phyloP scores from a whole-genome alignment of 2,113 vertebrate genomes.

The Caranx ignobilis region DNA sequence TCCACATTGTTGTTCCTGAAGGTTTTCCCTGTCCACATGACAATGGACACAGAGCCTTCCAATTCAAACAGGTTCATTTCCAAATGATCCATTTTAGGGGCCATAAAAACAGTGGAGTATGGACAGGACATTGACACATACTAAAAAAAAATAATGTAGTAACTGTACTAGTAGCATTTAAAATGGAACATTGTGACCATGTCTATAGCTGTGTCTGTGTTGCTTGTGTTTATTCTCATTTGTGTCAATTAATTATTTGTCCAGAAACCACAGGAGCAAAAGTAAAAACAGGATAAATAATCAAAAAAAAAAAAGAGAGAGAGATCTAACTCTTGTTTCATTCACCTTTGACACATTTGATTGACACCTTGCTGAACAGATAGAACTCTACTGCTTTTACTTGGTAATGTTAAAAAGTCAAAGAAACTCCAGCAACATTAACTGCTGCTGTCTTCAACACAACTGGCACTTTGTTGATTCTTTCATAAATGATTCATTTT shows the following conservation, averaged over 20 bases:
- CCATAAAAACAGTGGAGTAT: no score
- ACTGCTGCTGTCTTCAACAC: conserved; percentile 50
- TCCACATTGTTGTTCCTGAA: no score
- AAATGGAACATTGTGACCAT: background rate
- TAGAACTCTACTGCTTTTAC: background rate
- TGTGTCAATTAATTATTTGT: background rate
- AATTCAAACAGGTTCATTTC: no score
- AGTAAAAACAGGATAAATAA: background rate
- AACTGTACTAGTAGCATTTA: background rate
- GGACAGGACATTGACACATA: no score
- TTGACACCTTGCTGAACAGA: conserved; percentile 6
- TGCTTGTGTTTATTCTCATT: background rate
- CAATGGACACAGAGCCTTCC: no score
- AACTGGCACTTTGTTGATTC: conserved; percentile 58
- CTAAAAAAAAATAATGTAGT: background rate
- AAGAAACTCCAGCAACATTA: conserved; percentile 52
- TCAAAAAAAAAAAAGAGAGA: no score
- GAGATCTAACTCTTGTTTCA: background rate
- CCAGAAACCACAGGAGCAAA: background rate
- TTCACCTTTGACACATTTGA: background rate
- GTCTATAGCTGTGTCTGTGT: background rate
- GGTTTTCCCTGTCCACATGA: no score
- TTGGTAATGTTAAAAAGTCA: conserved; percentile 27
- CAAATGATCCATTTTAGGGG: no score
- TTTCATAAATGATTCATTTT: conserved; percentile 75